Percentiles rank a stretch among this genome's conserved stretches.
Conservation (phyloP, 2,113 vertebrate species). For the Erinaceus europaeus region DNA sequence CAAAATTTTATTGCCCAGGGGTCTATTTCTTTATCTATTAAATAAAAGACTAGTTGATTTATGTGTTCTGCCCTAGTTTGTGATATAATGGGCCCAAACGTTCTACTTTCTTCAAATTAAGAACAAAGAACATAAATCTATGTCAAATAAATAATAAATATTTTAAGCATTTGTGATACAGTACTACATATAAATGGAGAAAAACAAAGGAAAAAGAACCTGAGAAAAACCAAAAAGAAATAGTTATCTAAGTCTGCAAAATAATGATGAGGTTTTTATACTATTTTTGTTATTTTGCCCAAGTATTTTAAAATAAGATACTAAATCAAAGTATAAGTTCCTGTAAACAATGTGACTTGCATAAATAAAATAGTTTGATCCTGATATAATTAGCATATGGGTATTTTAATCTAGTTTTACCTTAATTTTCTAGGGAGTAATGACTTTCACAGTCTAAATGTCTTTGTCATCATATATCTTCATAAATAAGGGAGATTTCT, state of each 20-base stretch:
- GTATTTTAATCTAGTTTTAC: neutral
- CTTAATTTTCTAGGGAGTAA: neutral
- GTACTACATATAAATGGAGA: neutral
- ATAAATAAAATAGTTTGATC: neutral
- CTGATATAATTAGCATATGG: neutral
- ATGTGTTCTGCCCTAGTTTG: neutral
- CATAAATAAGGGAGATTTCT: neutral
- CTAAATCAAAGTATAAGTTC: too few species aligned
- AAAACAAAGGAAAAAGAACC: neutral
- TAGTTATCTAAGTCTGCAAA: neutral
- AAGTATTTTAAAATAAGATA: neutral
- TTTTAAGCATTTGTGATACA: neutral
- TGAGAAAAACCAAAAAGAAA: neutral
- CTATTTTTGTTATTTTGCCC: neutral
- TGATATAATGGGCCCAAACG: neutral
- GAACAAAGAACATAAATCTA: neutral
- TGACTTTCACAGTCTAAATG: neutral
- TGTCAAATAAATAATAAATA: slow-evolving; percentile 20
- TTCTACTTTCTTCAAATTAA: neutral
- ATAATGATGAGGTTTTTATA: neutral
- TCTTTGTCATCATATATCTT: neutral
- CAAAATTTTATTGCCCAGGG: neutral
- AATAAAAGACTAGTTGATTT: slow-evolving; percentile 25
- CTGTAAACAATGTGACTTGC: too few species aligned
- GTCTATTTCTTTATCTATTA: neutral